These are phyloP conservation scores for Cyclopterus lumpus DNA, from an alignment of 2,797 vertebrate genomes.

Conservation along the genomic window DNA sequence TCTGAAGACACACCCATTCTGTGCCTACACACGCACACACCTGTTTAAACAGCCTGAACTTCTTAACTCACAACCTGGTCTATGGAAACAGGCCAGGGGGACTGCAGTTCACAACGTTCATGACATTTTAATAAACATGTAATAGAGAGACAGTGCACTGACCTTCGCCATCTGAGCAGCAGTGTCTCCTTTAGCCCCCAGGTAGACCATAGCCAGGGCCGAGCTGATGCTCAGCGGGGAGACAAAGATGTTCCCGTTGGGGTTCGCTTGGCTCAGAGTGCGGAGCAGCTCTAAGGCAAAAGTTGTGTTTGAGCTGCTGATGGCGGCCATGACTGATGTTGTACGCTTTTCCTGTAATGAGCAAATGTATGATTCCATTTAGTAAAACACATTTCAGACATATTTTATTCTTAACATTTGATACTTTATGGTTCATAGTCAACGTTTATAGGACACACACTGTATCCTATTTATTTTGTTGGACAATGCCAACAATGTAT, in stretches of 20 bases:
- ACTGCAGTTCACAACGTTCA: neutral
- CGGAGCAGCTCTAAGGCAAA: slow-evolving; percentile 89
- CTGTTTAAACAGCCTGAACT: neutral
- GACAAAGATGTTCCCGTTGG: slow-evolving; percentile 86
- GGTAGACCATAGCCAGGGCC: slow-evolving; percentile 89
- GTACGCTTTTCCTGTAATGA: slow-evolving; percentile 29
- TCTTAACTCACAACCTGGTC: neutral
- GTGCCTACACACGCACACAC: neutral
- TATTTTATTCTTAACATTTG: neutral
- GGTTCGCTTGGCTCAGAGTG: slow-evolving; percentile 72
- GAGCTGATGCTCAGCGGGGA: slow-evolving; percentile 91
- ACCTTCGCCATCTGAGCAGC: slow-evolving; percentile 89
- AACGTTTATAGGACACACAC: neutral
- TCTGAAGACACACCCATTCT: slow-evolving; percentile 37
- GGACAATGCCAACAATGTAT: neutral
- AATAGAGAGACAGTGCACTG: neutral
- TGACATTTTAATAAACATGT: neutral
- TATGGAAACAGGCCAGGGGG: neutral
- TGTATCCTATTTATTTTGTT: neutral
- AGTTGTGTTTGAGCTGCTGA: slow-evolving; percentile 82
- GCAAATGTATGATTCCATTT: neutral
- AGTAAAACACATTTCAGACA: neutral
- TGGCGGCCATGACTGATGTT: slow-evolving; percentile 82
- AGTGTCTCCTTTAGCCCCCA: slow-evolving; percentile 87
- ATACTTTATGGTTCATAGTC: neutral